phyloP scores from a whole-genome alignment of 1,140 invertebrate genomes.

The Drosophila nebulosa region DNA sequence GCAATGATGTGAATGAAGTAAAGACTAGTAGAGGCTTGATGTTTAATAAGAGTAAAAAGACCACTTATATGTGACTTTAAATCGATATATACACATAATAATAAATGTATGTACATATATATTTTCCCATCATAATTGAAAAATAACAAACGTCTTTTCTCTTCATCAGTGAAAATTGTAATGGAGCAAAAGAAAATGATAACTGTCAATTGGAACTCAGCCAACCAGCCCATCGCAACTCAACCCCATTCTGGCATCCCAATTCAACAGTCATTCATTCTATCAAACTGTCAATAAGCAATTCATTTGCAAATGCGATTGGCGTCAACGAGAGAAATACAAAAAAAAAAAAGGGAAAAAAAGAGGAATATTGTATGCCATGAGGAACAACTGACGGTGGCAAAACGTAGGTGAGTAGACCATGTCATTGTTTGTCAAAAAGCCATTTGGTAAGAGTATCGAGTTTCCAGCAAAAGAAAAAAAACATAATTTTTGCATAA shows the following conservation, averaged over 20 bases:
- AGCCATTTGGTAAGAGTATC: conserved; percentile 69
- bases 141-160: conserved; percentile 61
- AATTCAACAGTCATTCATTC: conserved; percentile 50
- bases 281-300: conserved; percentile 79
- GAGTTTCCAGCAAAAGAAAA: conserved; percentile 49
- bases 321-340: conserved; percentile 14
- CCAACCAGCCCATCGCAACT: background rate
- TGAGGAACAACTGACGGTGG: background rate
- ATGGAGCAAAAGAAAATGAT: conserved; percentile 17
- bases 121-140: conserved; percentile 55
- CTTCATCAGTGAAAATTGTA: background rate
- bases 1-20: conserved; percentile 21
- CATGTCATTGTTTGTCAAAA: conserved; percentile 77
- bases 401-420: conserved; percentile 60
- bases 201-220: conserved; percentile 34
- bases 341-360: conserved; percentile 23
- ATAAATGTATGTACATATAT: background rate
- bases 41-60: background rate
- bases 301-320: conserved; percentile 75
- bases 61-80: background rate
- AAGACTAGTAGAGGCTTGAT: background rate
- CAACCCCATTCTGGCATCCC: conserved; percentile 5
- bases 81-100: background rate
- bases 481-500: background rate
- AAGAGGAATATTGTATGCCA: background rate